Conservation (phyloP, 2,888 invertebrate genomes). For the Apocheima hispidaria region DNA sequence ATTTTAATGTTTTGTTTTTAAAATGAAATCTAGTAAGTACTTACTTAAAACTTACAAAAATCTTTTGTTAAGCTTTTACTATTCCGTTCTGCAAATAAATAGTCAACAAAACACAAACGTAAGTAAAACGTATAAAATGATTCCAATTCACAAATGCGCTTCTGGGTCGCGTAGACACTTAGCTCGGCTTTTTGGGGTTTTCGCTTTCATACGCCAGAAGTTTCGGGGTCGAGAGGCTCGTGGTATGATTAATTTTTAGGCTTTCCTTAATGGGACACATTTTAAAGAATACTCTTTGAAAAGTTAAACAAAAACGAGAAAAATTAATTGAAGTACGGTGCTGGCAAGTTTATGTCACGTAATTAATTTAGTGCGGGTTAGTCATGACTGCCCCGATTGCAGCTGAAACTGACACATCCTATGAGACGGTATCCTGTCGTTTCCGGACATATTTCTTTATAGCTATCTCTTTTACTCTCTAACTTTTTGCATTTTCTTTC, state of each 20-base stretch:
- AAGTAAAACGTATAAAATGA: background rate
- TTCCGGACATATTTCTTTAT: no score
- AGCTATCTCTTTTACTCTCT: no score
- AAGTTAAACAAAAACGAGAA: background rate
- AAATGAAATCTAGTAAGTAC: no score
- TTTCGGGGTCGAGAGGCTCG: constrained; percentile 43
- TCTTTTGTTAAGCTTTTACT: background rate
- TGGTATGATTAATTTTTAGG: constrained; percentile 39
- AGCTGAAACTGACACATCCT: background rate
- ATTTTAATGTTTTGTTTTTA: no score
- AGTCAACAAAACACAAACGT: background rate
- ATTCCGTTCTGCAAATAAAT: background rate
- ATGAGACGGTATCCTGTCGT: no score
- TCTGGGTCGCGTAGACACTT: constrained; percentile 42
- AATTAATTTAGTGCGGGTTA: background rate
- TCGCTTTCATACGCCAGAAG: constrained; percentile 47
- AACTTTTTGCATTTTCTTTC: no score
- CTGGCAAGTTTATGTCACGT: background rate
- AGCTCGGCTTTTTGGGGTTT: constrained; percentile 44
- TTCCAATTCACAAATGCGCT: constrained; percentile 27
- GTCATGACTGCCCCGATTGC: background rate
- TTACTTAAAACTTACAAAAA: no score
- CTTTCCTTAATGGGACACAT: constrained; percentile 16
- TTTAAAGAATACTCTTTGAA: background rate
- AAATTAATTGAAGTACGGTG: background rate